These are phyloP conservation scores for Delphinapterus leucas DNA, from an alignment of 2,113 vertebrate species.

Conservation along the genomic window DNA sequence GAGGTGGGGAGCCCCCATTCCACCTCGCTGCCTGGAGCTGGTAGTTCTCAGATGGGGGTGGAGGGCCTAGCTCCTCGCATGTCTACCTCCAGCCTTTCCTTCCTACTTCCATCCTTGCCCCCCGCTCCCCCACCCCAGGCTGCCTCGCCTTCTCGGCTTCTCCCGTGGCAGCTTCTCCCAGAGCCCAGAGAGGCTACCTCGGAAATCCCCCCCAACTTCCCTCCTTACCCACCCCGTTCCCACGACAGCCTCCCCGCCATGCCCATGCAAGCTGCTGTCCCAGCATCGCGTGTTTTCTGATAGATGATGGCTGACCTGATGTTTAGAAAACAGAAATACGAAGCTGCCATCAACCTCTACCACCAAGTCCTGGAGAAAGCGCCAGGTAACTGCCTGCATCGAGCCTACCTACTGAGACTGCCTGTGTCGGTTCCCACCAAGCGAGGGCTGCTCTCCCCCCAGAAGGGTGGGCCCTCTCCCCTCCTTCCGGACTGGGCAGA, in stretches of 20 bases:
- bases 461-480: slow-evolving; percentile 48
- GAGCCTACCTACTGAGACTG: rapidly evolving
- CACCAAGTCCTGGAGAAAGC: slow-evolving; percentile 71
- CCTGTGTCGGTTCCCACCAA: neutral
- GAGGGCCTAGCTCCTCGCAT: neutral
- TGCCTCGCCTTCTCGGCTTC: neutral
- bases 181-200: no score
- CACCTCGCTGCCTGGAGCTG: neutral
- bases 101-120: neutral
- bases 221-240: neutral
- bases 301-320: slow-evolving; percentile 81
- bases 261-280: neutral
- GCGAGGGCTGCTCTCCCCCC: neutral
- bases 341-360: slow-evolving; percentile 75
- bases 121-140: neutral
- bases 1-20: neutral
- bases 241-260: no score
- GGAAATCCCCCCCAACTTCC: neutral
- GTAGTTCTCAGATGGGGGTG: neutral
- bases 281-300: neutral
- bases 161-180: neutral
- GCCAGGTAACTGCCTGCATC: slow-evolving; percentile 64
- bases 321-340: slow-evolving; percentile 80
- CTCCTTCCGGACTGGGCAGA: slow-evolving; percentile 59
- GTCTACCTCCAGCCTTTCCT: neutral